phyloP scores from a whole-genome alignment of 2,797 vertebrate genomes.

The Rhinichthys osculus region DNA sequence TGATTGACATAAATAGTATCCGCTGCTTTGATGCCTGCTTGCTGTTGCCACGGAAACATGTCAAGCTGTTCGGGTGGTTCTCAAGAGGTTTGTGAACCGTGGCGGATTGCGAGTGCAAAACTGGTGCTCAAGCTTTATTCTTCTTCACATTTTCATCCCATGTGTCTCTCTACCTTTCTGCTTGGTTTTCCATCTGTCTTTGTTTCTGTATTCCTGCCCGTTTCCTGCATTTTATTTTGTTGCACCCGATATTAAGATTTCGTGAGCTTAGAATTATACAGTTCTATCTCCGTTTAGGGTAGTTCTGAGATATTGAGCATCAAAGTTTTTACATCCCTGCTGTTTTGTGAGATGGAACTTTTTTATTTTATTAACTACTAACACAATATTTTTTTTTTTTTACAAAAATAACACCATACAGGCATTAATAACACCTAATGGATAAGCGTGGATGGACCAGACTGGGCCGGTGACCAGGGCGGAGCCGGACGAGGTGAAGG shows the following conservation, averaged over 20 bases:
- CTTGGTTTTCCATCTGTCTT: constrained; percentile 28
- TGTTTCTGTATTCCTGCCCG: background rate
- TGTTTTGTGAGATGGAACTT: too few species aligned
- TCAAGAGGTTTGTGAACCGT: constrained; percentile 31
- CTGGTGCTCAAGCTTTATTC: constrained; percentile 14
- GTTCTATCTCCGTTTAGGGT: too few species aligned
- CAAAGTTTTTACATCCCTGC: too few species aligned
- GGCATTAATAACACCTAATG: too few species aligned
- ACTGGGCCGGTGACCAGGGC: too few species aligned
- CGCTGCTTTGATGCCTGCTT: constrained; percentile 51
- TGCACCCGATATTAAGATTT: background rate
- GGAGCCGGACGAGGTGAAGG: too few species aligned
- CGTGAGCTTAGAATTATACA: too few species aligned
- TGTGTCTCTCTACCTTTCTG: background rate
- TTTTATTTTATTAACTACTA: too few species aligned
- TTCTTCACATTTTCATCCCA: background rate
- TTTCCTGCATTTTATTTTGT: background rate
- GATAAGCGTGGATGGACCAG: too few species aligned
- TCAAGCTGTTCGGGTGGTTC: constrained; percentile 48
- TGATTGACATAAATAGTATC: constrained; percentile 61
- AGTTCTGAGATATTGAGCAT: too few species aligned
- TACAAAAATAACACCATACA: too few species aligned
- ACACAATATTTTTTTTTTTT: too few species aligned
- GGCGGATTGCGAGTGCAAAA: background rate
- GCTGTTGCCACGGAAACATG: constrained; percentile 56